These are phyloP conservation scores for Dryas iulia DNA, from an alignment of 1,140 invertebrate genomes.

Conservation along the genomic window DNA sequence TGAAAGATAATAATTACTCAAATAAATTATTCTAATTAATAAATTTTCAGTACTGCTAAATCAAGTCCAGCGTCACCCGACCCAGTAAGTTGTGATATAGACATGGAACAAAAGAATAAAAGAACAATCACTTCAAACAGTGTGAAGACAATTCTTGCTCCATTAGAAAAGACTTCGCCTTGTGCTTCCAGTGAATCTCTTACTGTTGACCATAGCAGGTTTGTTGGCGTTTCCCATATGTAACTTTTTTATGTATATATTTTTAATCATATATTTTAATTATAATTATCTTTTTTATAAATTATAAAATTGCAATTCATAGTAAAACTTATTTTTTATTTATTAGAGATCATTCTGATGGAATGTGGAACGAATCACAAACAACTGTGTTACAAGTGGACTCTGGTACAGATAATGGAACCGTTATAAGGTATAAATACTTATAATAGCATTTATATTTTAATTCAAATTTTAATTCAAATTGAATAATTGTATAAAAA, in stretches of 20 bases:
- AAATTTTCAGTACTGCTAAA: conserved; percentile 67
- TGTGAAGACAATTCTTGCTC: conserved; percentile 56
- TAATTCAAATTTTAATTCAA: no score
- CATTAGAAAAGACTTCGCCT: conserved; percentile 82
- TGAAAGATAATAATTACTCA: not conserved
- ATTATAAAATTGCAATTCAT: not conserved
- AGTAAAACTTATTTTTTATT: not conserved
- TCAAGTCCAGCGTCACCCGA: conserved; percentile 81
- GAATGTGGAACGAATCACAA: conserved; percentile 93
- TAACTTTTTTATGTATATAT: not conserved
- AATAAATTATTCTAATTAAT: not conserved
- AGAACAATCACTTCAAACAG: conserved; percentile 51
- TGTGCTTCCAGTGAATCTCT: conserved; percentile 91
- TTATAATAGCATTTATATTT: not conserved
- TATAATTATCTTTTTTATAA: no score
- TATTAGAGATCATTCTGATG: conserved; percentile 88
- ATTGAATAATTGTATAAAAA: no score
- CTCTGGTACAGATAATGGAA: conserved; percentile 84
- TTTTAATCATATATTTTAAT: not conserved
- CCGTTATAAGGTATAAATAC: conserved; percentile 73
- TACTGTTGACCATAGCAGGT: conserved; percentile 85
- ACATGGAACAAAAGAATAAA: conserved; percentile 57
- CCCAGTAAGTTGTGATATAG: conserved; percentile 44
- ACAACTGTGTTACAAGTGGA: conserved; percentile 89
- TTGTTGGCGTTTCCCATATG: no score